phyloP scores from a whole-genome alignment of 2,113 vertebrate species.

The Reinhardtius hippoglossoides region DNA sequence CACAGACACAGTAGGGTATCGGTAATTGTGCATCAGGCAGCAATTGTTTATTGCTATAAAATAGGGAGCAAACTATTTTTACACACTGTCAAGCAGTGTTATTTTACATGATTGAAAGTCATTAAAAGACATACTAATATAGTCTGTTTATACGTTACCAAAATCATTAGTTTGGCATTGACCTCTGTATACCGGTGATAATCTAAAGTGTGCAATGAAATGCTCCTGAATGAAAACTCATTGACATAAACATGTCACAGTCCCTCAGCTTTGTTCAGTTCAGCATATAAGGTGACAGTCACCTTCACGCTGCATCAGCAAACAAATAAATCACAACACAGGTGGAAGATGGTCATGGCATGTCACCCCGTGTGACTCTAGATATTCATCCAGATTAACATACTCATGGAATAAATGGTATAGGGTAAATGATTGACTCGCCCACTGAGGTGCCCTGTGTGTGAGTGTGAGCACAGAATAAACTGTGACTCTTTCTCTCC shows the following conservation, averaged over 20 bases:
- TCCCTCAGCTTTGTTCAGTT: constrained; percentile 10
- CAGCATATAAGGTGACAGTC: constrained; percentile 54
- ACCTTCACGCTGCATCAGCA: constrained; percentile 68
- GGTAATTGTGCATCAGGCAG: constrained; percentile 36
- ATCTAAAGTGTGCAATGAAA: constrained; percentile 36
- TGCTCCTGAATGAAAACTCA: constrained; percentile 38
- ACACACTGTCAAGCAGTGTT: constrained; percentile 30
- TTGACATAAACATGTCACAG: constrained; percentile 38
- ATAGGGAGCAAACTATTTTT: constrained; percentile 25
- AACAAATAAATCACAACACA: constrained; percentile 65
- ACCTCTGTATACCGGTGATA: constrained; percentile 2
- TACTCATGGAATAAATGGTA: constrained; percentile 42
- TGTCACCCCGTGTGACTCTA: constrained; percentile 47
- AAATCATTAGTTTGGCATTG: not conserved
- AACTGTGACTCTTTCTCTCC: constrained; percentile 34
- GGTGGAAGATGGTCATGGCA: constrained; percentile 53
- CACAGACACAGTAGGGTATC: not conserved
- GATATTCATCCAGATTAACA: constrained; percentile 65
- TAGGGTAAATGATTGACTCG: constrained; percentile 54
- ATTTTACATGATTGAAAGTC: constrained; percentile 1
- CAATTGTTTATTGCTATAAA: constrained; percentile 14
- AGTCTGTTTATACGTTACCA: not conserved
- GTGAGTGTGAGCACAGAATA: constrained; percentile 45
- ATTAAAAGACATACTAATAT: constrained; percentile 7
- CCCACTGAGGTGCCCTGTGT: constrained; percentile 47